Percentiles rank a stretch among this genome's conserved stretches.
phyloP scores from a whole-genome alignment of 2,888 invertebrate genomes.

The Fabriciana adippe region DNA sequence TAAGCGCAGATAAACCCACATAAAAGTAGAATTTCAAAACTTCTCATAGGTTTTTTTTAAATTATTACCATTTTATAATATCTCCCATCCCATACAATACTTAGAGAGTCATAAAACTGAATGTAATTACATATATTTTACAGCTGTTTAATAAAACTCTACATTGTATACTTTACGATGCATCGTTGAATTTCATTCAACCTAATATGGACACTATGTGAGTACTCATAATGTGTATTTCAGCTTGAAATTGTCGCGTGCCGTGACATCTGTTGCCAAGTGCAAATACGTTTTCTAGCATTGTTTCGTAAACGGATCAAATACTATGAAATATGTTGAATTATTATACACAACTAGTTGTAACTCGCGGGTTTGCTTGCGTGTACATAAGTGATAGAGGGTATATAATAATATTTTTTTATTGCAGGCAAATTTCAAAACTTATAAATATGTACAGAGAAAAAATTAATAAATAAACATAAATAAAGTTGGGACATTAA shows the following conservation, averaged over 20 bases:
- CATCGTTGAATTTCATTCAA: slow-evolving; percentile 35
- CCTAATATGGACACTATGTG: slow-evolving; percentile 10
- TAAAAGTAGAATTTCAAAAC: neutral
- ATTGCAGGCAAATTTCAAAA: too few relatives aligned
- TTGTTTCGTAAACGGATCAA: slow-evolving; percentile 26
- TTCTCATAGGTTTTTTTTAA: slow-evolving; percentile 9
- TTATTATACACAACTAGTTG: neutral
- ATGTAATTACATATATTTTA: slow-evolving; percentile 51
- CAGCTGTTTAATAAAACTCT: slow-evolving; percentile 53
- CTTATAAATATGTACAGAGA: too few relatives aligned
- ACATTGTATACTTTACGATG: slow-evolving; percentile 47
- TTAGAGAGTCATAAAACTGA: slow-evolving; percentile 45
- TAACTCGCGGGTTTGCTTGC: neutral
- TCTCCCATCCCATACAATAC: slow-evolving; percentile 39
- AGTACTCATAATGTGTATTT: slow-evolving; percentile 2
- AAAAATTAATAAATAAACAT: too few relatives aligned
- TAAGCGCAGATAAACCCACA: slow-evolving; percentile 4
- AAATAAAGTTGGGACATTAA: too few relatives aligned
- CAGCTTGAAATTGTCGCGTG: slow-evolving; percentile 9
- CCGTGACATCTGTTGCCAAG: slow-evolving; percentile 46
- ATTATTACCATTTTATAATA: slow-evolving; percentile 16
- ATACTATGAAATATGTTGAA: neutral
- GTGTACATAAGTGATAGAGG: too few relatives aligned
- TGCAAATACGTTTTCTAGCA: slow-evolving; percentile 34
- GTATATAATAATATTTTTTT: too few relatives aligned